Conservation (phyloP, 2,797 vertebrate species). For the Manis pentadactyla region DNA sequence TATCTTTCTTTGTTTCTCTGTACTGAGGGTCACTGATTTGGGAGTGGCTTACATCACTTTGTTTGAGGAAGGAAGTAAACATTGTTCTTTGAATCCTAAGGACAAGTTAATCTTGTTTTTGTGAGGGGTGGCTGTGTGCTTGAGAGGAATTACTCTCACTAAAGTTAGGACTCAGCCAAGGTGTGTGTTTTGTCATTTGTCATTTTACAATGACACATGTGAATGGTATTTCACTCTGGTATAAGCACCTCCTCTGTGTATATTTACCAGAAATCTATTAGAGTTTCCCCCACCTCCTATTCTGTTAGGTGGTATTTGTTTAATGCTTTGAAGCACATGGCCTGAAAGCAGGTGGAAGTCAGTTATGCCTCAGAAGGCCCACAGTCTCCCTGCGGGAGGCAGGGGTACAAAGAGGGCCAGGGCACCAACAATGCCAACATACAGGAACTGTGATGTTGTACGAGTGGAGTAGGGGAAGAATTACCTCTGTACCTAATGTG, state of each 20-base stretch:
- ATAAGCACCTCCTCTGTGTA: background rate
- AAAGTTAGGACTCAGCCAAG: constrained; percentile 19
- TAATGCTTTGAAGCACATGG: background rate
- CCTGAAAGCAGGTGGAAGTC: background rate
- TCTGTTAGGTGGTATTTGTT: background rate
- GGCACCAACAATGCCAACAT: constrained; percentile 49
- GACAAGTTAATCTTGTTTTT: background rate
- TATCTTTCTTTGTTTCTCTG: constrained; percentile 55
- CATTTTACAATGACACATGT: background rate
- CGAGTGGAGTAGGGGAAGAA: constrained; percentile 67
- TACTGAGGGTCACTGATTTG: background rate
- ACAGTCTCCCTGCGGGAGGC: constrained; percentile 50
- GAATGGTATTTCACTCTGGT: background rate
- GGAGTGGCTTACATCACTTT: constrained; percentile 53
- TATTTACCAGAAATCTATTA: constrained; percentile 25
- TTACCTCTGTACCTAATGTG: constrained; percentile 73
- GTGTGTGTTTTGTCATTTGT: background rate
- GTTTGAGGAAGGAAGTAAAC: constrained; percentile 61
- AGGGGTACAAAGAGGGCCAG: constrained; percentile 28
- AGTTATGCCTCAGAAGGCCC: background rate
- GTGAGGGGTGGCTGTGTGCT: background rate
- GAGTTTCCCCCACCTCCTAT: background rate
- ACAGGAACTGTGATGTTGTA: constrained; percentile 58
- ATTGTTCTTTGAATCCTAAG: constrained; percentile 45
- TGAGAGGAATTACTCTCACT: background rate